Evolutionary conservation across 2,888 invertebrate species (phyloP).

Genomic region (Clostera curtula): DNA sequence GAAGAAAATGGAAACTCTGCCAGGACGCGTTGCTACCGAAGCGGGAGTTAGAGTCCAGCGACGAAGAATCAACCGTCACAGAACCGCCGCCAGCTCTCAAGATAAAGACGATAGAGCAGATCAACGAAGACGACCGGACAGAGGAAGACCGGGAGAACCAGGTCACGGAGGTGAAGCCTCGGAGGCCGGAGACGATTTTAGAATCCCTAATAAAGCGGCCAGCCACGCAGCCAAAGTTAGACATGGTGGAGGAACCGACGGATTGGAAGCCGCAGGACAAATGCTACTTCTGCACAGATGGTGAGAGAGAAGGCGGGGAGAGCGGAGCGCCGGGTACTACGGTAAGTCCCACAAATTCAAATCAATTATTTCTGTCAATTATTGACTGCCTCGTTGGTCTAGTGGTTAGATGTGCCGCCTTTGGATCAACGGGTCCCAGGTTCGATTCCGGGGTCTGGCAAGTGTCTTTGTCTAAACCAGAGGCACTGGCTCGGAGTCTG

Average conservation of each 20-base stretch:
- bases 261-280: slow-evolving; percentile 90
- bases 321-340: slow-evolving; percentile 32
- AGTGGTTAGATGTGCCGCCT: no score
- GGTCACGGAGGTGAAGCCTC: slow-evolving; percentile 25
- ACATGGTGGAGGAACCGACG: slow-evolving; percentile 62
- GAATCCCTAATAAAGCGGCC: slow-evolving; percentile 70
- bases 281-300: slow-evolving; percentile 86
- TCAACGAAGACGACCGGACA: slow-evolving; percentile 57
- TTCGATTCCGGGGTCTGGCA: no score
- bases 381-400: no score
- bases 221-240: slow-evolving; percentile 62
- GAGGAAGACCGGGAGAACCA: slow-evolving; percentile 15
- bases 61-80: slow-evolving; percentile 61
- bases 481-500: no score
- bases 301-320: slow-evolving; percentile 42
- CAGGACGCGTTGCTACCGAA: slow-evolving; percentile 81
- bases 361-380: background rate
- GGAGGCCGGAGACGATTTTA: slow-evolving; percentile 67
- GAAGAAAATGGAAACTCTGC: slow-evolving; percentile 96
- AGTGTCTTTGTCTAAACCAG: no score
- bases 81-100: slow-evolving; percentile 66
- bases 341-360: slow-evolving; percentile 27
- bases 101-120: slow-evolving; percentile 72
- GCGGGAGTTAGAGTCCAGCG: slow-evolving; percentile 60
- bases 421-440: no score